Base-by-base conservation (phyloP, 2,113 vertebrate species). In the Alethe castanea region DNA sequence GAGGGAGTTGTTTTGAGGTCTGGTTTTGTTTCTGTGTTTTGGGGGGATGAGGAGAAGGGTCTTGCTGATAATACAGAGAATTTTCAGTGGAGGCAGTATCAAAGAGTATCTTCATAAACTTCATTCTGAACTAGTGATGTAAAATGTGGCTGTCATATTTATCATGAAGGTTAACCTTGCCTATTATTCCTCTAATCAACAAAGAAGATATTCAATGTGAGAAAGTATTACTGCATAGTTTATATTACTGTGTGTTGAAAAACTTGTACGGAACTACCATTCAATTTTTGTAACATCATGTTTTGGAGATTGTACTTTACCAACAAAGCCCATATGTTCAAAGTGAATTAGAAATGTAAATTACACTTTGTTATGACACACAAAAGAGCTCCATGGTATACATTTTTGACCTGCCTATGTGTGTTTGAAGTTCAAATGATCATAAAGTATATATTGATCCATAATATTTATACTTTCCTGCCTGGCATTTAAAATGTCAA, bases 401-500 rank as follows among this genome's bases (percentile, higher is more conserved):
- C 6, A 5, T 15, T 80, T 88, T 54, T 94, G 57, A 76, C 40
- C n/a, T 66, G 7, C 31, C 19, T 44, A 4, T 35, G 10, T 53
- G 23, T 81, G 14, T 53, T 81, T 81, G 77, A 89, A 84, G 31
- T 90, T 73, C 47, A 73, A 44, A 88, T 72, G n/a, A 88, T 78
- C 29, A 5, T 73, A 50, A 83, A 35, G 13, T 56, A 48, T 73
- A 10, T 73, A 81, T 79, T 66, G 81, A 73, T 71, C 33, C 5
- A 4, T 59, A 42, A 25, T 79, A 56, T 67, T 95, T 76, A n/a
- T 86, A 17, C 14, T 82, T 86, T 88, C 18, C 53, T 50, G 19
- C 28, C 53, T 90, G 33, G 33, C 6, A 81, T 94, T 96, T 95
- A 87, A 95, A 95, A 84, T 77, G n/a, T 76, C 72, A 86, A 66